Base-by-base conservation (phyloP, 2,113 vertebrate species). In the Taurulus bubalis region DNA sequence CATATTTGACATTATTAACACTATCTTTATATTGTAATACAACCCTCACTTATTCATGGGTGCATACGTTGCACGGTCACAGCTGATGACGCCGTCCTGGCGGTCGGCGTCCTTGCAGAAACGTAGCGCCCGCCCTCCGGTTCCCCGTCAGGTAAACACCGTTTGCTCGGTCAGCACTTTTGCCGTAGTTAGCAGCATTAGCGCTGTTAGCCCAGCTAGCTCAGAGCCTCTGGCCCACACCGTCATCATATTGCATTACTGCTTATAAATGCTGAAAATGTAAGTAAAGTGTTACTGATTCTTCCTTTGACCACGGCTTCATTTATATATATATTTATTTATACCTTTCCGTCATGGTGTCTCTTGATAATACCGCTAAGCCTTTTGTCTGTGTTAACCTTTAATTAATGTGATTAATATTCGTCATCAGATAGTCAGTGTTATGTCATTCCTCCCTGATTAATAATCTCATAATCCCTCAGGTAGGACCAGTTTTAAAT, bases 401-500 rank as follows among this genome's bases (percentile, higher is more conserved):
- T 74, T 77, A 38, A 64, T 81, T 80, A 88, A 75, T 62, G 40
- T 34, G 71, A 88, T 89, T 83, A 87, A 71, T 84, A 70, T 82
- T 76, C 3, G 6, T 83, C 70, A 84, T 80, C 22, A 77, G 85
- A 88, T 87, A 72, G 45, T 63, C 75, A 42, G 9, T 80, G 64
- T 53, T 66, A 64, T 70, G 77, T 80, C 70, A 55, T 69, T 80
- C 26, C 71, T 75, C 73, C 75, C 74, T 69, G 14, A 80, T 85
- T 84, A 87, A 78, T 87, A 87, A 80, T 87, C 32, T 71, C 53
- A 47, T 93, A 89, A 94, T 92, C 83, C 82, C 20, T 75, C 47
- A 73, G 71, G 16, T 62, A 47, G 70, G 68, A 14, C 64, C 79
- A 79, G 42, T 74, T 82, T 45, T 86, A 91, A 93, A 18, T 84